A percentile compares a stretch with the other conserved stretches of the same genome.
Conservation (phyloP, 1,140 invertebrate genomes). For the Akabosia matsudoensis region DNA sequence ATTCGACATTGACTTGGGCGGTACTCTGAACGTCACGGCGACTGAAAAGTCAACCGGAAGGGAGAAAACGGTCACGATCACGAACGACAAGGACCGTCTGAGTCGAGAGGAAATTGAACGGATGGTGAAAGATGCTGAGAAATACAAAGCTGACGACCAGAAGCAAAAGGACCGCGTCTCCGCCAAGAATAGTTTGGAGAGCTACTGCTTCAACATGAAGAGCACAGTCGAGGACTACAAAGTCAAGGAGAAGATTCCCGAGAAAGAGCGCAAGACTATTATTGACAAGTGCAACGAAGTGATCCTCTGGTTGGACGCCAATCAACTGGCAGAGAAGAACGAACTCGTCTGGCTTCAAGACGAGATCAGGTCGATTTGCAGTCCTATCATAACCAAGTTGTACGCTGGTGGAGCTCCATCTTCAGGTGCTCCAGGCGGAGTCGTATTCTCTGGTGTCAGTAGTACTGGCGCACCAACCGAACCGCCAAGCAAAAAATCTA, state of each 20-base stretch:
- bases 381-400: too few species aligned
- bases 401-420: conserved; percentile 77
- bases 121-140: conserved; percentile 54
- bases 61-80: conserved; percentile 53
- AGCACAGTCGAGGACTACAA: conserved; percentile 56
- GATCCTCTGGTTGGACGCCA: conserved; percentile 64
- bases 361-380: conserved; percentile 66
- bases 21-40: conserved; percentile 53
- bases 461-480: too few species aligned
- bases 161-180: conserved; percentile 57
- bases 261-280: conserved; percentile 58
- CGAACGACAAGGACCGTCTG: conserved; percentile 56
- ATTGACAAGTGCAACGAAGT: conserved; percentile 58
- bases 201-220: conserved; percentile 70
- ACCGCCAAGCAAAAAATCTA: too few species aligned
- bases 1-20: conserved; percentile 52
- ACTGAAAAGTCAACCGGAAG: conserved; percentile 51
- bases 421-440: too few species aligned
- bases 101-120: conserved; percentile 54
- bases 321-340: conserved; percentile 69
- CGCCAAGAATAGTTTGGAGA: conserved; percentile 72
- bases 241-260: conserved; percentile 60
- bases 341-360: conserved; percentile 73
- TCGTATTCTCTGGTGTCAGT: too few species aligned
- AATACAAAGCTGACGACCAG: conserved; percentile 46